These are phyloP conservation scores for Choloepus didactylus DNA, from an alignment of 2,797 vertebrate species.

Conservation along the genomic window DNA sequence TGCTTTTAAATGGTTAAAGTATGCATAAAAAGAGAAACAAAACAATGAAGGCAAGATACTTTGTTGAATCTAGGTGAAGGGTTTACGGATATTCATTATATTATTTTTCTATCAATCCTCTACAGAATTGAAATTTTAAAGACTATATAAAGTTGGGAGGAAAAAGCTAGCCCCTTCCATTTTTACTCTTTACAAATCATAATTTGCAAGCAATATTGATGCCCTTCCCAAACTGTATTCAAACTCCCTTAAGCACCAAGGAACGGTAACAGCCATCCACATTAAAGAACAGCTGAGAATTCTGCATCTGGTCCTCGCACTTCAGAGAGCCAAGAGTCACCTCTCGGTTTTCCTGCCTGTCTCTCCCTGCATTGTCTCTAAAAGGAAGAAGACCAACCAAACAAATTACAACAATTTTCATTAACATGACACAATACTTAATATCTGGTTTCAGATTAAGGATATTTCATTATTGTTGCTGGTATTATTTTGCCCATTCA, in stretches of 20 bases:
- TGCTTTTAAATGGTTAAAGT: neutral
- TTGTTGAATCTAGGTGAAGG: neutral
- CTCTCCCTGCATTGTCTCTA: neutral
- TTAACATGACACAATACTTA: neutral
- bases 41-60: neutral
- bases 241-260: neutral
- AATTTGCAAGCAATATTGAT: neutral
- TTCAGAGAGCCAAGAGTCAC: no score
- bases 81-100: neutral
- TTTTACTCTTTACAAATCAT: neutral
- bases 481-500: neutral
- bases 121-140: neutral
- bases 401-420: neutral
- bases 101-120: neutral
- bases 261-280: fast-evolving
- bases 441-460: neutral
- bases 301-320: neutral
- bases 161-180: neutral
- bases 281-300: neutral
- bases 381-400: neutral
- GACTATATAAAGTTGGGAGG: neutral
- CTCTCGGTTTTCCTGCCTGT: neutral
- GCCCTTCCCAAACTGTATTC: neutral
- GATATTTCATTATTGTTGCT: neutral
- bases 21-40: neutral